A percentile compares a stretch with the other conserved stretches of the same genome.
These are phyloP conservation scores for Gortyna flavago DNA, from an alignment of 2,888 invertebrate genomes.

Conservation along the genomic window DNA sequence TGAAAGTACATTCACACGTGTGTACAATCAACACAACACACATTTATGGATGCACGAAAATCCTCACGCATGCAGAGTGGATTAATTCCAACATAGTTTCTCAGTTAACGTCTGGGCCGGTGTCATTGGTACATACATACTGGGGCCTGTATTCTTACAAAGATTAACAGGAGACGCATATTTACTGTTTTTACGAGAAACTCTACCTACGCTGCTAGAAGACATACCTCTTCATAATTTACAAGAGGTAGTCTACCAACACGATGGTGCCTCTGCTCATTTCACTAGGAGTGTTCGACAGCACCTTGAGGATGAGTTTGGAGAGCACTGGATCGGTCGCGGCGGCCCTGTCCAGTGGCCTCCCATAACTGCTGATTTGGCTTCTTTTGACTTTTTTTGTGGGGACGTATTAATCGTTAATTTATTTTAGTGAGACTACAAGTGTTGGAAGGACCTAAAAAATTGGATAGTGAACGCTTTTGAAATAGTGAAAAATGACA, in stretches of 20 bases:
- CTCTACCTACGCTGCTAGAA: constrained; percentile 7
- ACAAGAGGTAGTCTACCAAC: constrained; percentile 3
- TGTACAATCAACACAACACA: constrained; percentile 10
- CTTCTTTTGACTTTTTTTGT: not conserved
- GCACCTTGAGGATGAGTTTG: constrained; percentile 3
- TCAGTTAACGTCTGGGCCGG: too few relatives aligned
- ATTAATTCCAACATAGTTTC: not conserved
- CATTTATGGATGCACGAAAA: constrained; percentile 3
- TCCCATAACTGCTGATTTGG: too few relatives aligned
- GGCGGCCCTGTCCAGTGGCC: not conserved
- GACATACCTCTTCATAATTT: constrained; percentile 1
- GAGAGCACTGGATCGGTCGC: constrained; percentile 1
- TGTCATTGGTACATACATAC: constrained; percentile 1
- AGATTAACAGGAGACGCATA: constrained; percentile 13
- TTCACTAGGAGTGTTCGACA: constrained; percentile 1
- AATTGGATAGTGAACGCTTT: constrained; percentile 5
- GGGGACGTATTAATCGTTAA: not conserved
- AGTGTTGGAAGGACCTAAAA: not conserved
- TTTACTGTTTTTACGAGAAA: constrained; percentile 8
- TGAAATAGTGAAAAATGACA: constrained; percentile 8
- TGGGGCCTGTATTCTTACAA: constrained; percentile 2
- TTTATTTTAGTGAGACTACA: not conserved
- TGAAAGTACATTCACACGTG: not conserved
- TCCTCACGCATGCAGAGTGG: constrained; percentile 1
- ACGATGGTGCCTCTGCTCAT: not conserved